Conservation (phyloP, 2,113 vertebrate species). For the Corythornis vintsioides region DNA sequence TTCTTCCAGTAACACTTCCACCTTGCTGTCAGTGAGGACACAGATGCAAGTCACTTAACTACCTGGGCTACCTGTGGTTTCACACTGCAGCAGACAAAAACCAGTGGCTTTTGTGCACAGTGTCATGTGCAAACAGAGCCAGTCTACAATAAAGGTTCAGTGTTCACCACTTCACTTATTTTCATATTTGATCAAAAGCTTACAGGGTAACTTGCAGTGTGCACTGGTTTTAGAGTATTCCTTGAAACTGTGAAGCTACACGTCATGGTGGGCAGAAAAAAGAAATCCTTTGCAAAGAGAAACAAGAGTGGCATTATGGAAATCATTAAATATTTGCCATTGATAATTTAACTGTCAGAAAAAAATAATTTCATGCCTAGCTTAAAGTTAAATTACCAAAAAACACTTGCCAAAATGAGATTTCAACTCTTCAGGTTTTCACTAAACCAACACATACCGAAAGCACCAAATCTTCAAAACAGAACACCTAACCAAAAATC, state of each 20-base stretch:
- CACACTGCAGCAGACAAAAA: neutral
- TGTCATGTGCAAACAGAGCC: neutral
- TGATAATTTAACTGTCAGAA: neutral
- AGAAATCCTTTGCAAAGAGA: neutral
- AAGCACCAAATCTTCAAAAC: neutral
- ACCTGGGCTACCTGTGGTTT: neutral
- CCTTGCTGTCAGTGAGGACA: neutral
- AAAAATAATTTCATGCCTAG: neutral
- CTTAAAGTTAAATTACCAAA: neutral
- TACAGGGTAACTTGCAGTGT: neutral
- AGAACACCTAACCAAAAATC: neutral
- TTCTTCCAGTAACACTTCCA: neutral
- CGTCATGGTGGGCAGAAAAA: neutral
- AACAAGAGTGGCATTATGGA: neutral
- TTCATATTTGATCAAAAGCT: neutral
- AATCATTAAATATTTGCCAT: neutral
- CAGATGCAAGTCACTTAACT: neutral
- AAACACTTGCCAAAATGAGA: neutral
- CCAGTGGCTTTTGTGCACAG: neutral
- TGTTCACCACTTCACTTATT: neutral
- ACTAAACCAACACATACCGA: neutral
- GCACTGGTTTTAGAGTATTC: neutral
- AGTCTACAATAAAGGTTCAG: neutral
- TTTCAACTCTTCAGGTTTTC: neutral
- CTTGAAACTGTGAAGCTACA: neutral